Evolutionary conservation across 2,113 vertebrate genomes (phyloP), one percentile per base, ranked within the genome.

Genomic region (Sebastes fasciatus): DNA sequence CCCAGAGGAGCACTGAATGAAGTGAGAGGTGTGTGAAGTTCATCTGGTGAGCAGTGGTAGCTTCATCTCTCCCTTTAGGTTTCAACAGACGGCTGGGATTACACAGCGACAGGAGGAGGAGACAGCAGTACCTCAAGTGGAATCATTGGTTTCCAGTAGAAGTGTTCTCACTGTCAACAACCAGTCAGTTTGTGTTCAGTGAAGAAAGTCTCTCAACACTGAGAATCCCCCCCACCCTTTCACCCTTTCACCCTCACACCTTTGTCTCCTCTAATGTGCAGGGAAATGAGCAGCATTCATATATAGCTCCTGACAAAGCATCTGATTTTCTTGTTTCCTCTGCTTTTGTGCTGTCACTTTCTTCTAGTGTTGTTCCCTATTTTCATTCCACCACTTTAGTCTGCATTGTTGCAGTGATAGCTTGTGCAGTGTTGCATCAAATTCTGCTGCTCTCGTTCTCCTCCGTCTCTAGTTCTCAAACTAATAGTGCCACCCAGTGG

Each of bases 401-500:
- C 79, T 73, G 81, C 76, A 79, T 85, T 81, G 49, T 83, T 78
- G 72, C 79, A 52, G 61, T 14, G 74, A 73, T 62, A 8, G 63
- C 42, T 71, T 81, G 45, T 83, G 71, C 61, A 13, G 4, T 55
- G 63, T 74, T 77, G 79, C 79, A 83, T 88, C 69, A 72, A 6
- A 67, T 58, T 62, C 57, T 66, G 66, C 72, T 73, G 26, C 76
- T 72, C 65, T 69, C 8, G 5, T 52, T 68, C 51, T 46, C 54
- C 9, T 14, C 42, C 9, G 4, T 65, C 19, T 34, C 34, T 12
- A 26, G 42, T 67, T 23, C 51, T 61, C 51, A 84, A 84, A 77
- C 68, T 80, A 12, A 69, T 9, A 90, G 62, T 89, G 88, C 79
- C 88, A 70, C 84, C 86, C 23, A 51, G 79, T 88, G 90, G 82